Evolutionary conservation across 2,888 invertebrate genomes (phyloP).

Genomic region (Drosophila eohydei): DNA sequence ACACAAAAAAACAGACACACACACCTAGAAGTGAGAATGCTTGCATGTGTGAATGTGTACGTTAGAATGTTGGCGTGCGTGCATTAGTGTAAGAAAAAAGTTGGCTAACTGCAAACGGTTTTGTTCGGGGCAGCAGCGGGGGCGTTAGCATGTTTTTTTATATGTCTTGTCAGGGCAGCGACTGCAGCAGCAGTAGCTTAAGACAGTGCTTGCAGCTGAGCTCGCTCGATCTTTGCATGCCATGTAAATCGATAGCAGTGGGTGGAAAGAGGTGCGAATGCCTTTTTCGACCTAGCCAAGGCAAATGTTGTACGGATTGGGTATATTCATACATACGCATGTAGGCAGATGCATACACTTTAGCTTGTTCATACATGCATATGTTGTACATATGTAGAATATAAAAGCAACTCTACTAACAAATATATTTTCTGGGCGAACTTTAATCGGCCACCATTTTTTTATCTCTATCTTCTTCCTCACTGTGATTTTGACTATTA

Average conservation of each 20-base stretch:
- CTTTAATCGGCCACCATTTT: neutral
- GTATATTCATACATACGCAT: neutral
- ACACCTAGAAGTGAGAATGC: neutral
- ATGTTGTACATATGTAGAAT: neutral
- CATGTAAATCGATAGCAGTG: conserved; percentile 42
- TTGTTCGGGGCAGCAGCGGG: conserved; percentile 27
- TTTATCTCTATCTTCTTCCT: neutral
- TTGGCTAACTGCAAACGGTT: conserved; percentile 32
- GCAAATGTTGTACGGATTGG: conserved; percentile 28
- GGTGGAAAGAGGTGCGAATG: neutral
- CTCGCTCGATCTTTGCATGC: conserved; percentile 5
- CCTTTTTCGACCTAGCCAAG: conserved; percentile 27
- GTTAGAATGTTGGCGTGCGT: conserved; percentile 7
- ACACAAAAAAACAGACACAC: conserved; percentile 6
- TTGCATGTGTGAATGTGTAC: conserved; percentile 2
- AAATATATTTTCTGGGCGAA: neutral
- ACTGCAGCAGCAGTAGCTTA: conserved; percentile 30
- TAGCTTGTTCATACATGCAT: neutral
- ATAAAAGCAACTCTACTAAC: neutral
- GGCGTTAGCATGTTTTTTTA: conserved; percentile 30
- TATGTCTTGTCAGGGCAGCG: conserved; percentile 31
- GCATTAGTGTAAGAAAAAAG: conserved; percentile 17
- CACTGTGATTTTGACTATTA: neutral
- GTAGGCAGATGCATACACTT: too few species aligned
- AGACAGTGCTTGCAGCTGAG: conserved; percentile 19